Evolutionary conservation across 2,113 vertebrate species (phyloP).

Genomic region (Lepidothrix coronata): DNA sequence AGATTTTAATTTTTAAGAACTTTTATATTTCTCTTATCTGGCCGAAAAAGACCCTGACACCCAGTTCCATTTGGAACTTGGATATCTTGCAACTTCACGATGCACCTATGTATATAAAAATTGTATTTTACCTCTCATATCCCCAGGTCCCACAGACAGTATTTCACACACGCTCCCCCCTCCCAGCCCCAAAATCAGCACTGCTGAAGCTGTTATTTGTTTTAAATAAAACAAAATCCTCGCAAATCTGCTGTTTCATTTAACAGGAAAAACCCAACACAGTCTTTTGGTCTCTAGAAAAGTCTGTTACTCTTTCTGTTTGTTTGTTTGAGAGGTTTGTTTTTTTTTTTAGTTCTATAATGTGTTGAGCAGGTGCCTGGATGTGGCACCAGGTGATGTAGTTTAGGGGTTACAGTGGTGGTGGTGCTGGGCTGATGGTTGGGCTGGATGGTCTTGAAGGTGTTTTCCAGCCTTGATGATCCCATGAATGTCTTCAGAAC

Average conservation of each 20-base stretch:
- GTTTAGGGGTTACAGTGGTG: background rate
- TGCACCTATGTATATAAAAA: too few species aligned
- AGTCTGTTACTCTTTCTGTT: background rate
- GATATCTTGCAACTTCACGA: too few species aligned
- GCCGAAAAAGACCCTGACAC: too few species aligned
- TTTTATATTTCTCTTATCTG: too few species aligned
- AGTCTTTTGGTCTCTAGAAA: background rate
- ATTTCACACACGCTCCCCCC: fast-evolving
- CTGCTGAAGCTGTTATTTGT: background rate
- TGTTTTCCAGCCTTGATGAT: background rate
- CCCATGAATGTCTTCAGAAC: background rate
- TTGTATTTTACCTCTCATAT: too few species aligned
- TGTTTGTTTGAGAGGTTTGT: background rate
- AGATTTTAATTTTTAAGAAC: too few species aligned
- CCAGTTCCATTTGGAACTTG: too few species aligned
- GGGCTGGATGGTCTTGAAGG: too few species aligned
- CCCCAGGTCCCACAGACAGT: fast-evolving
- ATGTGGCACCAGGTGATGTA: background rate
- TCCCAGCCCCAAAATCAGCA: fast-evolving
- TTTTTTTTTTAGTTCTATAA: fast-evolving
- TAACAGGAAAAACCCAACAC: fast-evolving
- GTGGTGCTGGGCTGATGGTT: background rate
- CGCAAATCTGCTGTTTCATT: background rate
- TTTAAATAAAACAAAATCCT: background rate
- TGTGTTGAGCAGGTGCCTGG: background rate